Evolutionary conservation across 2,888 invertebrate species (phyloP), one percentile per base, ranked within the genome.

Genomic region (Dicranocentrus wangi): DNA sequence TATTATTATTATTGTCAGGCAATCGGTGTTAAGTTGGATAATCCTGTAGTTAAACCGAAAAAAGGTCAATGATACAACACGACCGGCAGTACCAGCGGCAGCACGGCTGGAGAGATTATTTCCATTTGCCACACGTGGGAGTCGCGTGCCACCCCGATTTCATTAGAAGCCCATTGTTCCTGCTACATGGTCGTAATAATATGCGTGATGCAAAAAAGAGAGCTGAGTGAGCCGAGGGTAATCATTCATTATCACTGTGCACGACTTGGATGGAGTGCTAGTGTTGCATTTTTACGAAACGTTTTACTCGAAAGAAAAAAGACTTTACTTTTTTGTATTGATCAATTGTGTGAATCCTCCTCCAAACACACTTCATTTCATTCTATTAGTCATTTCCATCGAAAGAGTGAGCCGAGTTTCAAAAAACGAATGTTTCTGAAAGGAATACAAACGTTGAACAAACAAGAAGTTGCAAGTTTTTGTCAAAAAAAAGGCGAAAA

Each of bases 141-240:
- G 85, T 86, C 86, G 85, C 85, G 86, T 86, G 86, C 69, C 82
- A 10, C 71, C 28, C 73, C 75, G 79, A 85, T 86, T 86, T 86
- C 85, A 85, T 84, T 85, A 86, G 76, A 82, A 63, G 21, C 47
- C 82, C 71, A 84, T 84, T 86, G 86, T 86, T 75, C 81, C 55
- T 66, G 61, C 53, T 75, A 60, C 75, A 65, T 70, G 79, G 17
- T 27, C 39, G 60, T 60, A 78, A 81, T 81, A 77, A 63, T 70
- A 76, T 79, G 81, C 81, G 68, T 69, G 61, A 32, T 47, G 76
- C 63, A 53, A 61, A 32, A 19, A 58, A n/a, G 23, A 10, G 27
- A n/a, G n/a, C n/a, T 61, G 21, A 1, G 10, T 23, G 13, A 7
- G 7, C 13, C 13, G 7, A 39, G 39, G 13, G 58, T 5, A 58